Evolutionary conservation across 2,888 invertebrate genomes (phyloP).

Genomic region (Polyommatus icarus): DNA sequence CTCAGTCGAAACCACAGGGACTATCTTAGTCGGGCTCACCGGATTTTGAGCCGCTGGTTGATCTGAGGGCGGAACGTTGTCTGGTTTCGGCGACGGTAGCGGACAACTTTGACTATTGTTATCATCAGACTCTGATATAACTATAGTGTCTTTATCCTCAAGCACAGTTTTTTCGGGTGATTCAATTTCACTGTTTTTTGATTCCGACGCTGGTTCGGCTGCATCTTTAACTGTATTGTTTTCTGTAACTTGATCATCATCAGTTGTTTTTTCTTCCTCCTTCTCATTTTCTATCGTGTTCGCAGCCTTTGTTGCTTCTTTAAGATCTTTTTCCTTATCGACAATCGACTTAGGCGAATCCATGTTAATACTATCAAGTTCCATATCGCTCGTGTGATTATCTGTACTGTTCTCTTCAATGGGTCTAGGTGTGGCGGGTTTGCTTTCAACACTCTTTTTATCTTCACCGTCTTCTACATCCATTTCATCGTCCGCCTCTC

Average conservation of each 20-base stretch:
- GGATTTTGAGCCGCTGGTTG: conserved; percentile 63
- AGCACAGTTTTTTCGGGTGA: conserved; percentile 56
- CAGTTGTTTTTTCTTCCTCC: conserved; percentile 45
- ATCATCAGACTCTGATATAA: conserved; percentile 75
- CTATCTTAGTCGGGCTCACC: conserved; percentile 67
- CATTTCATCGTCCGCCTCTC: conserved; percentile 85
- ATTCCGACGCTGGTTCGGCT: conserved; percentile 52
- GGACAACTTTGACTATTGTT: conserved; percentile 76
- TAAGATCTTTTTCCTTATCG: conserved; percentile 67
- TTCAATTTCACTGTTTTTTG: conserved; percentile 57
- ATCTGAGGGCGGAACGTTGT: conserved; percentile 54
- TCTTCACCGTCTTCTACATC: conserved; percentile 82
- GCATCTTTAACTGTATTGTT: conserved; percentile 47
- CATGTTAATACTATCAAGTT: conserved; percentile 74
- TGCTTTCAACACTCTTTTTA: conserved; percentile 60
- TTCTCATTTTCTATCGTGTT: conserved; percentile 46
- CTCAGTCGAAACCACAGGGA: conserved; percentile 69
- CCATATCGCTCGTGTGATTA: conserved; percentile 76
- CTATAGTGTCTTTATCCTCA: conserved; percentile 73
- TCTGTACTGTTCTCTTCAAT: conserved; percentile 72
- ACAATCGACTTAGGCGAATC: conserved; percentile 70
- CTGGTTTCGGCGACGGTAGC: conserved; percentile 69
- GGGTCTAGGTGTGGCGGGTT: conserved; percentile 60
- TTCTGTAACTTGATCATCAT: conserved; percentile 45
- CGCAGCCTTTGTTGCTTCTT: conserved; percentile 48